These are phyloP conservation scores for Hydrophis major DNA, from an alignment of 2,797 vertebrate species.

Conservation along the genomic window DNA sequence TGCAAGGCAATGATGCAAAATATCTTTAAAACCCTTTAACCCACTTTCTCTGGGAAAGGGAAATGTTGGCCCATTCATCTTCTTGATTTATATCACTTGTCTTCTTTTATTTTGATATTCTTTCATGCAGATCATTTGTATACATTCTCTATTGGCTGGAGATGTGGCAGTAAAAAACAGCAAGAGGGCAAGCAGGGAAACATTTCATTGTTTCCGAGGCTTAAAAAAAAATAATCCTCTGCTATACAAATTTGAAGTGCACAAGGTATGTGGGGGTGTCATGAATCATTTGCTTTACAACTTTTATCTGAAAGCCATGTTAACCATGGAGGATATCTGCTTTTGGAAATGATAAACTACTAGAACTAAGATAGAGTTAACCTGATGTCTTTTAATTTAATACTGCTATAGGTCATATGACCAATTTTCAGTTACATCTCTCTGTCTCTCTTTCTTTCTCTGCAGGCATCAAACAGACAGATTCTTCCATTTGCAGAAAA, in stretches of 20 bases:
- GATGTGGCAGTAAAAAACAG: constrained; percentile 53
- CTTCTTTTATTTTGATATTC: constrained; percentile 36
- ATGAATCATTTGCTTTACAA: constrained; percentile 28
- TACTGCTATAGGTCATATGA: not conserved
- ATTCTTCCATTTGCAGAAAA: not conserved
- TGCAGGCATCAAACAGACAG: not conserved
- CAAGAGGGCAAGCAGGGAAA: constrained; percentile 56
- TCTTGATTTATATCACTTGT: constrained; percentile 48
- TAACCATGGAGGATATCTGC: not conserved
- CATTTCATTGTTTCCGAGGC: constrained; percentile 53
- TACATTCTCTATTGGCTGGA: constrained; percentile 33
- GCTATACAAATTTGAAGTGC: constrained; percentile 38
- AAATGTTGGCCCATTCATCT: constrained; percentile 68
- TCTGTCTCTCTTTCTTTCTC: not conserved
- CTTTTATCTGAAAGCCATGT: constrained; percentile 2
- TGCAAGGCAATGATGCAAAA: constrained; percentile 56
- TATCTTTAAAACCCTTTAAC: constrained; percentile 3
- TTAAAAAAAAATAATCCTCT: constrained; percentile 37
- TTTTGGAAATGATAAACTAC: not conserved
- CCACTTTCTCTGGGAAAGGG: constrained; percentile 54
- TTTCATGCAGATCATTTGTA: constrained; percentile 41
- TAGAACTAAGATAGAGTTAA: not conserved
- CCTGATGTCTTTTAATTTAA: not conserved
- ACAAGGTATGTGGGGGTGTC: not conserved
- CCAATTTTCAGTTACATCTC: not conserved